These are phyloP conservation scores for Sorex maritimensis DNA, from an alignment of 2,797 vertebrate species.

Conservation along the genomic window DNA sequence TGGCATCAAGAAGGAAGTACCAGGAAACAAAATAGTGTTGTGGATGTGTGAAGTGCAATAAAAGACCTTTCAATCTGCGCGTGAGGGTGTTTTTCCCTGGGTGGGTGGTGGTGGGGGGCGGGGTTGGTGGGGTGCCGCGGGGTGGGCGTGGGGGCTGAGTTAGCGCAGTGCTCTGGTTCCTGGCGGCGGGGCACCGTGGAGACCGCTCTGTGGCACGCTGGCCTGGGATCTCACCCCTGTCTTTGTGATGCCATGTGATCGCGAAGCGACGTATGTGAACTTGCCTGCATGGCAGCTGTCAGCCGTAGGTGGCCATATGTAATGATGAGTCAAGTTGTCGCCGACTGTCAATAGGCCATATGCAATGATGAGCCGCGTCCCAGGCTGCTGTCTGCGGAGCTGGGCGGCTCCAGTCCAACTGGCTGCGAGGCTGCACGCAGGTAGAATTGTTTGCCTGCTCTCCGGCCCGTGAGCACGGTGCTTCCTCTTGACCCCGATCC, in stretches of 20 bases:
- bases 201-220: conserved; percentile 56
- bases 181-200: background rate
- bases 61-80: conserved; percentile 10
- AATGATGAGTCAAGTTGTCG: conserved; percentile 86
- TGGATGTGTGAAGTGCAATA: background rate
- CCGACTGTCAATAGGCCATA: conserved; percentile 88
- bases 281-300: conserved; percentile 85
- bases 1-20: background rate
- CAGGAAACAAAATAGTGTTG: background rate
- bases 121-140: too few relatives aligned
- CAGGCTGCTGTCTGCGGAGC: conserved; percentile 80
- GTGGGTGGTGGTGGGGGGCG: too few relatives aligned
- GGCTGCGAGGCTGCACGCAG: conserved; percentile 45
- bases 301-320: conserved; percentile 87
- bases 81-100: background rate
- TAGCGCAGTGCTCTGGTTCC: background rate
- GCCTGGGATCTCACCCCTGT: conserved; percentile 75
- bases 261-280: conserved; percentile 82
- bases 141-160: too few relatives aligned
- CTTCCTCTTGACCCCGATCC: background rate
- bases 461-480: fast-evolving
- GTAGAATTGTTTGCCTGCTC: conserved; percentile 11
- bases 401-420: conserved; percentile 4
- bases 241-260: conserved; percentile 75
- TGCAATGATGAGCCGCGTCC: conserved; percentile 81